These are phyloP conservation scores for Tetramorium alpestre DNA, from an alignment of 1,140 invertebrate species.

Conservation along the genomic window DNA sequence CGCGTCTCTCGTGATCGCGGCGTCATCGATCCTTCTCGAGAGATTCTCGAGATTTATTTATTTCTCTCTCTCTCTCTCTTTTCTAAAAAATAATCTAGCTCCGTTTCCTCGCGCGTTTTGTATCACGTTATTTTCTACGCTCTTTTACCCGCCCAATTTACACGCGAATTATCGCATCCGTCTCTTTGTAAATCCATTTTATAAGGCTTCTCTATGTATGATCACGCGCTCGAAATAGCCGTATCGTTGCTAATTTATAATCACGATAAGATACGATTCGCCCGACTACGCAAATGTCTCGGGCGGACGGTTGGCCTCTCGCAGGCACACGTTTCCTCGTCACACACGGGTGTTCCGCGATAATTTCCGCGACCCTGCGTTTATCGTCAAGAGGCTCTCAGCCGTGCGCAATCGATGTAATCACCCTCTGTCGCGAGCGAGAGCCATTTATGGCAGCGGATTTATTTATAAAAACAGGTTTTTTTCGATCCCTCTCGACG, in stretches of 20 bases:
- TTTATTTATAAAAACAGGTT: background rate
- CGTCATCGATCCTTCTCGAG: background rate
- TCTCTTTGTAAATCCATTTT: conserved; percentile 32
- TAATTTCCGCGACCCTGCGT: background rate
- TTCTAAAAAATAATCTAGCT: background rate
- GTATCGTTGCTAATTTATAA: conserved; percentile 26
- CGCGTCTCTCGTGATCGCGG: background rate
- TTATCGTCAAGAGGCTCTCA: conserved; percentile 3
- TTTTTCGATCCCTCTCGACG: background rate
- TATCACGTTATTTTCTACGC: conserved; percentile 49
- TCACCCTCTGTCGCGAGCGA: background rate
- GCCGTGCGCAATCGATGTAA: background rate
- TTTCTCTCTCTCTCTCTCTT: background rate
- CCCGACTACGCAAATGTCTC: background rate
- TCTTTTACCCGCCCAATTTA: conserved; percentile 50
- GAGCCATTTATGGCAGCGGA: background rate
- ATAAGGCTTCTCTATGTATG: conserved; percentile 26
- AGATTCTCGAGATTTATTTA: background rate
- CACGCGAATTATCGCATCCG: background rate
- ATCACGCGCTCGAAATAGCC: background rate
- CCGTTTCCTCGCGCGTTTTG: conserved; percentile 9
- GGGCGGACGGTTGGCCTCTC: background rate
- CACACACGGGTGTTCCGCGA: background rate
- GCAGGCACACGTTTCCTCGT: conserved; percentile 1
- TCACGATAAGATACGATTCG: conserved; percentile 19